Conservation (phyloP, 92 coral and sea anemone species). For the Zoanthus gigantus region DNA sequence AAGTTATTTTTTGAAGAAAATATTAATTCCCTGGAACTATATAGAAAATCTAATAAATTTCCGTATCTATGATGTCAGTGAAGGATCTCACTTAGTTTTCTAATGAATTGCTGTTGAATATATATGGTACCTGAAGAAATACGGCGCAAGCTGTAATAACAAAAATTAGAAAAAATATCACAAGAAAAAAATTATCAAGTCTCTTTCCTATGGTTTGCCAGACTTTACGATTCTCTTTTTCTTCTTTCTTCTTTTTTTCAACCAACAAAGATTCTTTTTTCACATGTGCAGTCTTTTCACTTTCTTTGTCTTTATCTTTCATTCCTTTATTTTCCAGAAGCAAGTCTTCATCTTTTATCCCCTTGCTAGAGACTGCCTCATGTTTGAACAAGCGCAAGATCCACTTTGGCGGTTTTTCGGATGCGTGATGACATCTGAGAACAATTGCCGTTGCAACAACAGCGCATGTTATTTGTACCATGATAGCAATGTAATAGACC, state of each 20-base stretch:
- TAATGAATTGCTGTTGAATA: background rate
- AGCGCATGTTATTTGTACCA: slow-evolving; percentile 6
- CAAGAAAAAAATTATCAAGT: background rate
- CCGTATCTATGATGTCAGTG: no score
- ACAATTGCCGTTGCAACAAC: slow-evolving; percentile 50
- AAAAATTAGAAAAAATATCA: background rate
- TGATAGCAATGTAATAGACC: slow-evolving; percentile 18
- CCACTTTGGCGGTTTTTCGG: background rate
- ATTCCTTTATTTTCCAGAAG: background rate
- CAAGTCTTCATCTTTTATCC: background rate
- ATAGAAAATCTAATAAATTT: no score
- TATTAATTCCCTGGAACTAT: no score
- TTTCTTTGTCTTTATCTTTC: background rate
- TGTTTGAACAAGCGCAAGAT: background rate
- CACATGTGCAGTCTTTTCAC: background rate
- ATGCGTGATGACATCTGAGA: slow-evolving; percentile 21
- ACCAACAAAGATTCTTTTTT: background rate
- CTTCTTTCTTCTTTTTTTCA: background rate
- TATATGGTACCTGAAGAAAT: background rate
- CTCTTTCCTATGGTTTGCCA: background rate
- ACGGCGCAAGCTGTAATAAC: background rate
- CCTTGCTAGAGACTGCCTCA: background rate
- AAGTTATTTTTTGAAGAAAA: no score
- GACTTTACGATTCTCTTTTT: background rate
- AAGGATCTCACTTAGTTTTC: no score